Evolutionary conservation across 2,888 invertebrate species (phyloP).

Genomic region (Germaria angustata): DNA sequence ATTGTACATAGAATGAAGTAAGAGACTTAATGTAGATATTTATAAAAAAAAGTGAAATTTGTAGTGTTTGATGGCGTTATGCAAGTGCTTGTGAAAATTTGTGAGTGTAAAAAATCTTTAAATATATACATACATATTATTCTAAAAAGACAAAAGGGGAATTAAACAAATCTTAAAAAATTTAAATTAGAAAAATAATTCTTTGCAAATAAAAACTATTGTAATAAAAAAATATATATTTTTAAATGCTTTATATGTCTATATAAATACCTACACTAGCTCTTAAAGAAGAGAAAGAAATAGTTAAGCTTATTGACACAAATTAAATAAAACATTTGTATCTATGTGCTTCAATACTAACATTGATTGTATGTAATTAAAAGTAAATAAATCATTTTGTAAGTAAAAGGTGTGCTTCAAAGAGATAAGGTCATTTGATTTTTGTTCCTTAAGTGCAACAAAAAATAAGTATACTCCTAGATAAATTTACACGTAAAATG

Average conservation of each 20-base stretch:
- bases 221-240: slow-evolving; percentile 68
- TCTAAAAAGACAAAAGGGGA: slow-evolving; percentile 18
- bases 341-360: slow-evolving; percentile 32
- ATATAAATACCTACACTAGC: slow-evolving; percentile 68
- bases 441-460: no score
- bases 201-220: not conserved
- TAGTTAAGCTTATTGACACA: slow-evolving; percentile 15
- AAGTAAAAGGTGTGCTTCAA: not conserved
- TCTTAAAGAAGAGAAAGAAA: slow-evolving; percentile 15
- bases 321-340: slow-evolving; percentile 12
- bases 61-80: not conserved
- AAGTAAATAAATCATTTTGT: not conserved
- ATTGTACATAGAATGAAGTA: slow-evolving; percentile 27
- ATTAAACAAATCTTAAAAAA: slow-evolving; percentile 43
- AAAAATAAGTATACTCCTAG: no score
- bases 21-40: slow-evolving; percentile 35
- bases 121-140: not conserved
- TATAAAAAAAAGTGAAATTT: not conserved
- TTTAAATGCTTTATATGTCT: slow-evolving; percentile 77
- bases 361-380: slow-evolving; percentile 28
- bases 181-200: slow-evolving; percentile 35
- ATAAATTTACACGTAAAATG: no score
- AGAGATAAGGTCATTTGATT: not conserved
- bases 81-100: slow-evolving; percentile 5
- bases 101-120: not conserved